phyloP scores from a whole-genome alignment of 2,888 invertebrate genomes.

The Podabrus alpinus region DNA sequence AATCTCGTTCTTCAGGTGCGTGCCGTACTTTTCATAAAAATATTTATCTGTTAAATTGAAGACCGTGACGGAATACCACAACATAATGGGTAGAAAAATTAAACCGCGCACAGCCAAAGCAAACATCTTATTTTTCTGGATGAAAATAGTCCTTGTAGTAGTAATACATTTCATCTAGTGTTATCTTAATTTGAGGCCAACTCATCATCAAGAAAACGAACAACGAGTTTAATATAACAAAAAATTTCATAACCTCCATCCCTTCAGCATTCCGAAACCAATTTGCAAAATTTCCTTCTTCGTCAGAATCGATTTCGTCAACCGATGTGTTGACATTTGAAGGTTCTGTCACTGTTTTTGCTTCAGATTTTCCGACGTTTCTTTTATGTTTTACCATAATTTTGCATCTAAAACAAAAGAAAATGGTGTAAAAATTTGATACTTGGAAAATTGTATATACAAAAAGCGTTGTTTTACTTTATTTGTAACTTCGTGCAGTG shows the following conservation, averaged over 20 bases:
- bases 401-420: neutral
- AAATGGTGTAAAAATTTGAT: neutral
- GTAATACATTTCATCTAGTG: slow-evolving; percentile 57
- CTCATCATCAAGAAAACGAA: slow-evolving; percentile 72
- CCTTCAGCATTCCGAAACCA: slow-evolving; percentile 64
- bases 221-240: slow-evolving; percentile 77
- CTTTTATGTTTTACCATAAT: neutral
- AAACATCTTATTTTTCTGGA: slow-evolving; percentile 58
- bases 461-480: neutral
- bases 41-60: slow-evolving; percentile 76
- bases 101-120: slow-evolving; percentile 66
- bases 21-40: slow-evolving; percentile 73
- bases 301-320: slow-evolving; percentile 40
- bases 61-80: slow-evolving; percentile 72
- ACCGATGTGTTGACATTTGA: neutral
- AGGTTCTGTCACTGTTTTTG: neutral
- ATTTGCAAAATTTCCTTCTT: slow-evolving; percentile 47
- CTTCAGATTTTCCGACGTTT: neutral
- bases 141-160: slow-evolving; percentile 41
- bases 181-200: slow-evolving; percentile 72
- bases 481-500: neutral
- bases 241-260: slow-evolving; percentile 77
- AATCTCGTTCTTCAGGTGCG: slow-evolving; percentile 59
- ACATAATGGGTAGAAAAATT: slow-evolving; percentile 68
- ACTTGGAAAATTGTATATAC: neutral